Conservation (phyloP, 2,888 invertebrate genomes). For the Lamellibrachia satsuma region DNA sequence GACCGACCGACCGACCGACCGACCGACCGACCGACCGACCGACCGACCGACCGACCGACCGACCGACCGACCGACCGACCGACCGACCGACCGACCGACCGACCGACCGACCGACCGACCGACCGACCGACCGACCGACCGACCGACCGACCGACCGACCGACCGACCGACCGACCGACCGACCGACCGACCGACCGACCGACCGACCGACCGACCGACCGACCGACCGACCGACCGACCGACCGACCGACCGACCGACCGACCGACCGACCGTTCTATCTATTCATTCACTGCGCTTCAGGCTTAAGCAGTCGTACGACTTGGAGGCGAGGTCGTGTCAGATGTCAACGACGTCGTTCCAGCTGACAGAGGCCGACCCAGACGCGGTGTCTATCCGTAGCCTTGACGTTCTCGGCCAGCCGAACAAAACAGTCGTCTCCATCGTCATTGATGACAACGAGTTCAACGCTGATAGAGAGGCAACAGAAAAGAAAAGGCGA, state of each 20-base stretch:
- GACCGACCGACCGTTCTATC: neutral
- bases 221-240: neutral
- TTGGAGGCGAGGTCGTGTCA: neutral
- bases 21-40: neutral
- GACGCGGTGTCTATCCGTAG: neutral
- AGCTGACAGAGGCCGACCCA: neutral
- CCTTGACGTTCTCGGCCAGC: neutral
- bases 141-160: too few species aligned
- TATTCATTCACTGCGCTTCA: neutral
- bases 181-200: too few species aligned
- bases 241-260: neutral
- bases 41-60: neutral
- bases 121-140: too few species aligned
- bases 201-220: too few species aligned
- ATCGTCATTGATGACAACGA: neutral
- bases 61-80: neutral
- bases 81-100: neutral
- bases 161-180: too few species aligned
- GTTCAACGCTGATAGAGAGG: neutral
- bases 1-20: neutral
- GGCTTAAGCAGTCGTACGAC: neutral
- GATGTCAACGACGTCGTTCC: slow-evolving; percentile 3
- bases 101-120: too few species aligned
- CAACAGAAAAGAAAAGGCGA: neutral
- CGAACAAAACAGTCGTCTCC: neutral